Base-by-base conservation (phyloP, 1,140 invertebrate genomes). In the Apolygus lucorum region DNA sequence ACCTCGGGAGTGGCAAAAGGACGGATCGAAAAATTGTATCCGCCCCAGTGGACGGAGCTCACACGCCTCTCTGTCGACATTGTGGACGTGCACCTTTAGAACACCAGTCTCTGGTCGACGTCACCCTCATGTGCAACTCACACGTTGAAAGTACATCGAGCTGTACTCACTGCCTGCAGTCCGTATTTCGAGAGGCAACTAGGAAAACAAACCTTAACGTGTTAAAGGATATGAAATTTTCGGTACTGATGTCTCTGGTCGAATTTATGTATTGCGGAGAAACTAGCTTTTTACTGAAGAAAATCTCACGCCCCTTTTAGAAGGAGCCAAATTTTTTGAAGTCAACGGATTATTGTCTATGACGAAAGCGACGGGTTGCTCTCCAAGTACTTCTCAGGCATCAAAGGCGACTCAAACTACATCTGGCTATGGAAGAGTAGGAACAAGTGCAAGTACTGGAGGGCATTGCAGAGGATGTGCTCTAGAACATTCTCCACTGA, bases 241-340 rank as follows among this genome's bases (percentile, higher is more conserved):
- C 80, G 72, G 81, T 84, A 71, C 77, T 84, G 28, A 82, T 82
- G 76, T 80, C 82, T 64, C 79, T 85, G 74, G 80, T 85, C 66
- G 83, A 84, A 74, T 84, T 84, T 72, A 84, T 85, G 81, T 85
- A 85, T 69, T 83, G 82, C 69, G 84, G 83, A 22, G 83, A 84
- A 77, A 83, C 82, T 28, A 83, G 78, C 70, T 81, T n/a, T n/a
- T 84, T 66, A 79, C 82, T 70, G 79, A 82, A 74, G 78, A 82
- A 63, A 79, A 82, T 74, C 76, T 84, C 54, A 78, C 79, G 72
- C 78, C 82, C 42, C 74, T 84, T 28, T 75, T 83, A 42, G 77
- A 80, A 76, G 82, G 82, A 22, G 82, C 82, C 52, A 80, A 79
- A 76, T 79, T 81, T 73, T 84, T 84, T 75, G 82, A 84, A 77